Evolutionary conservation across 1,140 invertebrate species (phyloP).

Genomic region (Drosophila bocki): DNA sequence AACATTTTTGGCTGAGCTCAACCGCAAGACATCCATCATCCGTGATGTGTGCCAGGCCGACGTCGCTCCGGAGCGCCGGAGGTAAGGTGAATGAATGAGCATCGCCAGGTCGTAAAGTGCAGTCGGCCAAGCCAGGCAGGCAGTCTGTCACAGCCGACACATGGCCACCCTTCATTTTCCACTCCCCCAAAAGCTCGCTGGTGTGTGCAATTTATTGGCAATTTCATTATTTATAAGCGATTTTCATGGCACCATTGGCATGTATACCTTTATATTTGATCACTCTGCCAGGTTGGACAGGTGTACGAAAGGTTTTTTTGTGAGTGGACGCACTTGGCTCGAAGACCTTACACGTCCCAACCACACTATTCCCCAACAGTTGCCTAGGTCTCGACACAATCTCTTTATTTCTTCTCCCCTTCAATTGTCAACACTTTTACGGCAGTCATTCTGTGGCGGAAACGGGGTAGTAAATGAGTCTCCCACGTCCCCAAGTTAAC

Average conservation of each 20-base stretch:
- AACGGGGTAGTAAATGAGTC: conserved; percentile 5
- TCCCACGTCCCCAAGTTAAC: conserved; percentile 26
- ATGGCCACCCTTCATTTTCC: conserved; percentile 1
- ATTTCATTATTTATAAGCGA: conserved; percentile 74
- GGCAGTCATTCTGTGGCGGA: conserved; percentile 20
- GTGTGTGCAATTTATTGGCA: conserved; percentile 65
- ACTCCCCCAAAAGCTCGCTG: neutral
- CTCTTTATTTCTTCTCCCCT: conserved; percentile 8
- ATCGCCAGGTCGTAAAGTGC: conserved; percentile 68
- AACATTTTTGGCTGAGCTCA: conserved; percentile 30
- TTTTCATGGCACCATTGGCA: conserved; percentile 52
- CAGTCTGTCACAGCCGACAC: conserved; percentile 18
- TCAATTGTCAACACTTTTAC: conserved; percentile 41
- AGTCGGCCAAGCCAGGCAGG: conserved; percentile 42
- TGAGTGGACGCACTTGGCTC: conserved; percentile 18
- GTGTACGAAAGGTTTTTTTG: conserved; percentile 10
- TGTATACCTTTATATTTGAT: conserved; percentile 30
- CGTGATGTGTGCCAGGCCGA: conserved; percentile 31
- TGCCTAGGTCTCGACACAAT: conserved; percentile 23
- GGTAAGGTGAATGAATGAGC: conserved; percentile 35
- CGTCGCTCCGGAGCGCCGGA: conserved; percentile 6
- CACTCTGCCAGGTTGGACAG: conserved; percentile 9
- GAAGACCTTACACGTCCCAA: neutral
- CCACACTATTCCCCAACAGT: conserved; percentile 14
- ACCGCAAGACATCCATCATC: conserved; percentile 54